Evolutionary conservation across 2,888 invertebrate genomes (phyloP), one percentile per base, ranked within the genome.

Genomic region (Homarus gammarus): DNA sequence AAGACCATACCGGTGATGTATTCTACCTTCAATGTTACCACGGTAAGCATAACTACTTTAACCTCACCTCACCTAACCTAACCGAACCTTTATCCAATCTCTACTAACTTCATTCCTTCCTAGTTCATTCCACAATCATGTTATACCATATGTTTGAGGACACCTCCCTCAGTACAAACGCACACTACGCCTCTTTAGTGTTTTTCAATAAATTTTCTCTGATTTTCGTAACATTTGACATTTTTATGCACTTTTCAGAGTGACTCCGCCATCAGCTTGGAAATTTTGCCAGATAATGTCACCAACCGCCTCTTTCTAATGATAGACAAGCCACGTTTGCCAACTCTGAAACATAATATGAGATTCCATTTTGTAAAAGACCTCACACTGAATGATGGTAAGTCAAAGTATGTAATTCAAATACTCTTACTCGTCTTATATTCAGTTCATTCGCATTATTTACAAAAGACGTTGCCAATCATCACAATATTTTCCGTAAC

Each of bases 1-100:
- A 86, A 90, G 44, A 18, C 61, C 15, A 82, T 90, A 18, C 86
- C 86, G 27, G 68, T 90, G 8, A 77, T 90, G 78, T 90, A 90
- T 56, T 68, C 87, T 18, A 83, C 68, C 3, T 90, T 90, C 70
- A 64, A 83, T 33, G 70, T 90, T 12, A 72, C 36, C 33, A 61
- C 70, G 70, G 90, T 90, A 31, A 90, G 77, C 82, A n/a, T n/a
- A n/a, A n/a, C n/a, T n/a, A n/a, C n/a, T n/a, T n/a, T n/a, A n/a
- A n/a, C n/a, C n/a, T n/a, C n/a, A n/a, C n/a, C n/a, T n/a, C n/a
- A n/a, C n/a, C n/a, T n/a, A n/a, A n/a, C n/a, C n/a, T n/a, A n/a
- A n/a, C n/a, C n/a, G n/a, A n/a, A n/a, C n/a, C n/a, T n/a, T n/a
- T n/a, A n/a, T n/a, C n/a, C n/a, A n/a, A n/a, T n/a, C n/a, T n/a